phyloP scores from a whole-genome alignment of 2,797 vertebrate species.

The Anabas testudineus region DNA sequence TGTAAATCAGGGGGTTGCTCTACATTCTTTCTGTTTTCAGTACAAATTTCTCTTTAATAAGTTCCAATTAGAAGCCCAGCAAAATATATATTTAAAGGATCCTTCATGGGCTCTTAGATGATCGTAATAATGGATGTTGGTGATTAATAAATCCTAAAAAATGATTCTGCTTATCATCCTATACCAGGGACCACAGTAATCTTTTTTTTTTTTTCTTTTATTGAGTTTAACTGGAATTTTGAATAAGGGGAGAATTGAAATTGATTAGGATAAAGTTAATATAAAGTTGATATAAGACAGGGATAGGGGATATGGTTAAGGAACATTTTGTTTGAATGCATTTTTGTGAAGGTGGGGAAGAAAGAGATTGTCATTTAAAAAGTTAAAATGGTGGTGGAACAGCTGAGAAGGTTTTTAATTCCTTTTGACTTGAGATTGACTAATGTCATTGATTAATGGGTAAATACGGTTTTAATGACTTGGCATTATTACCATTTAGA shows the following conservation, averaged over 20 bases:
- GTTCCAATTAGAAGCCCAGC: not conserved
- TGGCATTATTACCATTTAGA: slow-evolving; percentile 1
- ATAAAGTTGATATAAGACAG: too few relatives aligned
- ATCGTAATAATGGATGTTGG: not conserved
- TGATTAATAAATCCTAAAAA: slow-evolving; percentile 1
- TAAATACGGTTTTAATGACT: slow-evolving; percentile 15
- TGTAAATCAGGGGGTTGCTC: slow-evolving; percentile 17
- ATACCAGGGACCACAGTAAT: slow-evolving; percentile 39
- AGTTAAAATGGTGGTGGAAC: slow-evolving; percentile 28
- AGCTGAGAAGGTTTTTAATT: slow-evolving; percentile 15
- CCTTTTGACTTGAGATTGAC: not conserved
- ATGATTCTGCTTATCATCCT: slow-evolving; percentile 15
- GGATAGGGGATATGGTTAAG: not conserved
- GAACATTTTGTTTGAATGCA: slow-evolving; percentile 5
- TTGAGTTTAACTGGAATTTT: slow-evolving; percentile 19
- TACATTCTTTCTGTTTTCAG: slow-evolving; percentile 3
- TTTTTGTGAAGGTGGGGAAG: not conserved
- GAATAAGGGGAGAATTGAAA: slow-evolving; percentile 4
- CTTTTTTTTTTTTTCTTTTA: not conserved
- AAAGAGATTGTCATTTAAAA: not conserved
- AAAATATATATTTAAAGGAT: slow-evolving; percentile 12
- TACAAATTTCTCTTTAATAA: slow-evolving; percentile 20
- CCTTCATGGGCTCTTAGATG: not conserved
- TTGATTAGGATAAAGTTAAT: not conserved
- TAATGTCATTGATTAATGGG: slow-evolving; percentile 14